Evolutionary conservation across 64 coral and sea anemone genomes (phyloP).

Genomic region (Dendronephthya gigantea): DNA sequence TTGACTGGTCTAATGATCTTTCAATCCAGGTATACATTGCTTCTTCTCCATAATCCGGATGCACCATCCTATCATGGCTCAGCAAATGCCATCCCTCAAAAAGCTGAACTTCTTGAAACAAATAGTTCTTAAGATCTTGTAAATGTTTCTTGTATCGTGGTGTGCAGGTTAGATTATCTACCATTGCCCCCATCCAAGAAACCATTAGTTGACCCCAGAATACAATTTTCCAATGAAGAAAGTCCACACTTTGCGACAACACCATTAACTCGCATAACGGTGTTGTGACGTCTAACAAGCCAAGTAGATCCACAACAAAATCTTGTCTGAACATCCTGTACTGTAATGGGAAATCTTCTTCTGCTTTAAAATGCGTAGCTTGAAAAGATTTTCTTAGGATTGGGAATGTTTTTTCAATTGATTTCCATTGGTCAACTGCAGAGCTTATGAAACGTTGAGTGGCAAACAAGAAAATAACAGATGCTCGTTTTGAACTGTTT

Average conservation of each 20-base stretch:
- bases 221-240: neutral
- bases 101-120: neutral
- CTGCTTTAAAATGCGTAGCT: neutral
- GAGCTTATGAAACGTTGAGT: neutral
- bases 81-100: neutral
- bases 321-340: neutral
- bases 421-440: neutral
- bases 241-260: neutral
- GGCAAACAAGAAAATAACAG: neutral
- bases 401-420: neutral
- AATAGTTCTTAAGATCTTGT: neutral
- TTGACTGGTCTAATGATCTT: neutral
- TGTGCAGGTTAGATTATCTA: neutral
- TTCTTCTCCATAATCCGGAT: neutral
- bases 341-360: neutral
- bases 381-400: neutral
- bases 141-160: neutral
- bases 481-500: neutral
- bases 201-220: neutral
- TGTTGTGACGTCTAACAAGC: neutral
- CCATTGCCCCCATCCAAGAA: neutral
- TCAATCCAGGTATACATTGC: neutral
- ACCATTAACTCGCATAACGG: neutral
- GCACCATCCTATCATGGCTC: neutral
- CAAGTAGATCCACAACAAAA: neutral